Evolutionary conservation across 2,113 vertebrate species (phyloP), one percentile per base, ranked within the genome.

Genomic region (Cyprinus carpio): DNA sequence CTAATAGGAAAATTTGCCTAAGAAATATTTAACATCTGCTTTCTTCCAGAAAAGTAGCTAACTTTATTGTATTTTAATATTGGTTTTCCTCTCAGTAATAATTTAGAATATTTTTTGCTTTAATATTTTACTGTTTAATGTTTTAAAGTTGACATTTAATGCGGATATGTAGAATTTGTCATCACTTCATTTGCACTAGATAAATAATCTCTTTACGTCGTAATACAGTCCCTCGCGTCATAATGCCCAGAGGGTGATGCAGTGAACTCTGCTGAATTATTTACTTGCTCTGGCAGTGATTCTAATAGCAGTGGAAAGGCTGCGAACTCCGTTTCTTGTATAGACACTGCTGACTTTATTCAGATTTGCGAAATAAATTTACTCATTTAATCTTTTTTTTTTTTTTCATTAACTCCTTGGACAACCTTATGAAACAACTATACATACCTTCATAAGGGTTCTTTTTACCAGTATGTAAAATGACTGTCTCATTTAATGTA

Each of bases 171-270:
- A 23, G 56, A 23, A 58, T 58, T 56, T 23, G 56, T 23, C 56
- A 23, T 23, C 7, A 58, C 20, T 60, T 58, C 6, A 56, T 56
- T n/a, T 60, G 56, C 20, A 3, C 56, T 3, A 58, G 20, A 58
- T 58, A 58, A 23, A n/a, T n/a, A 10, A 58, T 58, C 20, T n/a
- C 31, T 62, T 40, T 4, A 18, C 4, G 7, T 64, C 3, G 27
- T 27, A 18, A 64, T 27, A 60, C 77, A 60, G 43, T 49, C 43
- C 10, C 9, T 23, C 1, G 0, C 6, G 0, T 31, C 62, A 34
- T 82, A 54, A 69, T 54, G 46, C 25, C 80, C 64, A 11, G 43
- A 82, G 43, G 80, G 34, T 29, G 62, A 82, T n/a, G 58, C 60
- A 54, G 40, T 43, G 20, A 82, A 15, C 4, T 27, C 18, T 6